Conservation (phyloP, 2,888 invertebrate species). For the Baccha elongata region DNA sequence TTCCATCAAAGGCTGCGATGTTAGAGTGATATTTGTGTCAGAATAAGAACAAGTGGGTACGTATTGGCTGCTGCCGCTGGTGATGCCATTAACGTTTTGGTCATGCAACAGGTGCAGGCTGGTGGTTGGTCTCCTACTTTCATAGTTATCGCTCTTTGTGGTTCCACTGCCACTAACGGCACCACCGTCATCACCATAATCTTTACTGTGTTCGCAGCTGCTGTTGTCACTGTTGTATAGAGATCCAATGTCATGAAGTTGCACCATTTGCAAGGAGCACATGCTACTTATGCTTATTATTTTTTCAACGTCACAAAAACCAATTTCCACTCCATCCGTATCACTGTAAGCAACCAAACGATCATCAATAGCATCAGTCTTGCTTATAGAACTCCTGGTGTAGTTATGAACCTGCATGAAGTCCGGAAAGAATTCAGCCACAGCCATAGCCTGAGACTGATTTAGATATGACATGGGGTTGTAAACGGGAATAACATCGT, state of each 20-base stretch:
- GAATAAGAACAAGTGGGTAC: conserved; percentile 8
- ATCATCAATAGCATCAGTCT: conserved; percentile 25
- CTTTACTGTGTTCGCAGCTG: too few relatives aligned
- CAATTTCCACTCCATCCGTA: conserved; percentile 33
- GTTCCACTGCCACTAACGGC: not conserved
- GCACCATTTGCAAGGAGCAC: conserved; percentile 40
- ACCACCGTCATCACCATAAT: not conserved
- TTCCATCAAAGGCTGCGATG: conserved; percentile 39
- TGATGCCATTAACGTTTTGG: not conserved
- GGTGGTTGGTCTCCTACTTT: not conserved
- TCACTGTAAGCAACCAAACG: conserved; percentile 12
- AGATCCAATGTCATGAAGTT: conserved; percentile 49
- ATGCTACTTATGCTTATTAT: conserved; percentile 44
- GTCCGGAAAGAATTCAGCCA: conserved; percentile 86
- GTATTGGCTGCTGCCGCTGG: not conserved
- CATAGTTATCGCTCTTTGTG: not conserved
- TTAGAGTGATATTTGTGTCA: conserved; percentile 16
- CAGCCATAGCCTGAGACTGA: conserved; percentile 88
- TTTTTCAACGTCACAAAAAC: conserved; percentile 52
- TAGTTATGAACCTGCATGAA: conserved; percentile 39
- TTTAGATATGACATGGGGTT: conserved; percentile 75
- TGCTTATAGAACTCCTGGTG: not conserved
- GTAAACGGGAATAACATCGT: conserved; percentile 14
- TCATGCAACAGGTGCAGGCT: conserved; percentile 9
- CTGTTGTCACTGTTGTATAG: conserved; percentile 48